Evolutionary conservation across 2,113 vertebrate species (phyloP), one percentile per base, ranked within the genome.

Genomic region (Carettochelys insculpta): DNA sequence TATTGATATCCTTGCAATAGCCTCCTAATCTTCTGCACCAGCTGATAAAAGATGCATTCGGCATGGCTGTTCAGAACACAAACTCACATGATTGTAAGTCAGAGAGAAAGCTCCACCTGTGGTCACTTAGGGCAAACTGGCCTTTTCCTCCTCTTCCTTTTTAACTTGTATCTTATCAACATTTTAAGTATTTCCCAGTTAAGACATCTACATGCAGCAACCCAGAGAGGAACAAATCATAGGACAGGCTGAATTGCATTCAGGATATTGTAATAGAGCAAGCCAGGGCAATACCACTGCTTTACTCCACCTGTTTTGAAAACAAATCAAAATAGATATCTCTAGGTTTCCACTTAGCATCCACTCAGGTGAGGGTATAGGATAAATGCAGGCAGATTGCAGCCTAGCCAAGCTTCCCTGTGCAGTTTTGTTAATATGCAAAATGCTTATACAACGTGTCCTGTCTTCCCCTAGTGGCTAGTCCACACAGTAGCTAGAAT

Each of bases 11-110:
- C 95, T 89, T 92, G 90, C 80, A 83, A 93, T 94, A 92, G 87
- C 77, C 48, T 86, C 73, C 88, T 89, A 24, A 38, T 90, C 80
- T 90, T 77, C 85, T 16, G 2, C 4, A 83, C 80, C 50, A n/a
- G 77, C 56, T 73, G 17, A 92, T 95, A 92, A 94, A 97, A 97
- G 90, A 95, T 90, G 53, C 93, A 90, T 94, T 95, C 89, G 80
- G 91, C 85, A 78, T 84, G 90, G 54, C 87, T 87, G 86, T 80
- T 88, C 85, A 86, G 90, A 93, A 91, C 87, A 24, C 5, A 86
- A 81, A 75, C 91, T 87, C 58, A 24, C 8, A 8, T 58, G 83
- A 87, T 8, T 91, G 89, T 86, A 90, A 95, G 95, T 95, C 80
- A 52, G 95, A 93, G 87, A 75, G 83, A 92, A 94, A 48, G 53